Base-by-base conservation (phyloP, 2,797 vertebrate species). In the Trichosurus vulpecula region DNA sequence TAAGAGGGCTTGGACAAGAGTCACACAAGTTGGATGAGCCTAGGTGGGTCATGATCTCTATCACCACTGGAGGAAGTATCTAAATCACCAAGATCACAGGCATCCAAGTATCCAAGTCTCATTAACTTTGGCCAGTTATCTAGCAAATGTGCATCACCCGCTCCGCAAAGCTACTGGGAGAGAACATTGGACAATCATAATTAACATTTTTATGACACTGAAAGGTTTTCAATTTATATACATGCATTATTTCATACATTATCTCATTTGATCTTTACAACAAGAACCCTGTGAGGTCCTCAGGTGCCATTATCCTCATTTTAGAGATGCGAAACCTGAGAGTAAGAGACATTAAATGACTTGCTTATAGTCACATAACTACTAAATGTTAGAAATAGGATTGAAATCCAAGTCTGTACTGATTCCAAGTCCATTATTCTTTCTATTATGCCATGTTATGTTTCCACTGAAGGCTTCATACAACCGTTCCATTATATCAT, bases 161-260 rank as follows among this genome's bases (percentile, higher is more conserved):
- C 47, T 81, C 41, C 19, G 14, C n/a, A 35, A 74, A 74, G 35
- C 41, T 61, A 74, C 16, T 74, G 35, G n/a, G 14, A 74, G 19
- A 74, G 66, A 74, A n/a, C 61, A 74, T 16, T 14, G 31, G 58
- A 61, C 55, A 52, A 2, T 58, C 90, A 56, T 81, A 74, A 90
- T 90, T 55, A 94, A 91, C 22, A 52, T 58, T 14, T 81, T 54
- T 56, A 81, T 25, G 19, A 14, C 22, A 90, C 31, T 41, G 54
- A 89, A 93, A 41, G 29, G 91, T 56, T 91, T 91, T 90, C 74
- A 51, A 93, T 52, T 55, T 95, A 92, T 58, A 92, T 12, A 91
- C 90, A 87, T 81, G 30, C 8, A 3, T 16, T 92, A 89, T 57
- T 54, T 54, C 57, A 57, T 90, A 53, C 92, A 56, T 58, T 55